Evolutionary conservation across 2,113 vertebrate species (phyloP), one percentile per base, ranked within the genome.

Genomic region (Cinclus cinclus): DNA sequence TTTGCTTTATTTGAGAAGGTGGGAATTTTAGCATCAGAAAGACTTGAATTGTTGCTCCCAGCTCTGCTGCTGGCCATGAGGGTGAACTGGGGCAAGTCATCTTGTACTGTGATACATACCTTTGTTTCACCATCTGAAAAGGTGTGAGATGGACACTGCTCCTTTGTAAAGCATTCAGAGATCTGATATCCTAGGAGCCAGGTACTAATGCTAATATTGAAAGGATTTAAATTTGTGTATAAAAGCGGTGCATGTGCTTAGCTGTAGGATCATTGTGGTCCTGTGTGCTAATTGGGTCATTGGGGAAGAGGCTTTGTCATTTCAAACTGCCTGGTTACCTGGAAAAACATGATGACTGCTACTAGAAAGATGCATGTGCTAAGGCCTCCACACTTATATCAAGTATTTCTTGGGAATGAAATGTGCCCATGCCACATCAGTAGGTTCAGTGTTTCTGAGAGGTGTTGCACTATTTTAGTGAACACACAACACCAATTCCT

Each of bases 21-120:
- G n/a, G 55, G 41, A 94, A 75, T 88, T 49, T 76, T 52, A 91
- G n/a, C 74, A 91, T 42, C 77, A 93, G 46, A 79, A 92, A 76
- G 58, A 79, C 49, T 53, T 80, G 24, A 58, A 77, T 42, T 88
- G 52, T 58, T 68, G 17, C 58, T 78, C 19, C 21, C 52, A 55
- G 21, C 53, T 87, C 59, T 52, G 44, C 37, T 27, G 39, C 16
- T 59, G 53, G 83, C 64, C 55, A 90, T 83, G 52, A 74, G n/a
- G 64, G 44, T 49, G 39, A 92, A 41, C 1, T 41, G 82, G 67
- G 52, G 39, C 60, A 89, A 74, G 25, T 63, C 23, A 12, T 15
- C 47, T 65, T 76, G 68, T 35, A 30, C 60, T 53, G 14, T 22
- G 37, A 56, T 80, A 31, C 37, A 56, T 80, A 27, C 41, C 62